Conservation (phyloP, 2,888 invertebrate genomes). For the Chrysolina americana region DNA sequence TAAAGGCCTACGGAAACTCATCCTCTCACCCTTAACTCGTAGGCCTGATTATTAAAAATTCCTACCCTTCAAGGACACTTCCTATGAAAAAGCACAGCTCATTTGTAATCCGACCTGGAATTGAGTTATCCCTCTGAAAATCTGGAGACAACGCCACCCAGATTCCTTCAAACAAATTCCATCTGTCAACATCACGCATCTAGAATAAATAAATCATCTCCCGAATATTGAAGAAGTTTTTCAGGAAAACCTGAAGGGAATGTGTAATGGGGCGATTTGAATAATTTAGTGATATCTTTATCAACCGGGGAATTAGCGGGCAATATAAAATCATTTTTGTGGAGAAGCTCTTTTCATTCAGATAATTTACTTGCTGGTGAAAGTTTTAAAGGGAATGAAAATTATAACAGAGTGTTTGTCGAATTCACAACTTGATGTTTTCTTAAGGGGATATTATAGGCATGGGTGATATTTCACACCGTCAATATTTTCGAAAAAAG, state of each 20-base stretch:
- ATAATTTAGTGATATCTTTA: slow-evolving; percentile 9
- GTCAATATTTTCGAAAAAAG: too few relatives aligned
- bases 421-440: too few relatives aligned
- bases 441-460: too few relatives aligned
- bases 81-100: not conserved
- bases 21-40: not conserved
- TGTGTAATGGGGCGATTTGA: not conserved
- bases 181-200: slow-evolving; percentile 7
- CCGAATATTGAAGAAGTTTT: not conserved
- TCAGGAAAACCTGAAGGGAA: not conserved
- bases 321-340: not conserved
- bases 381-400: not conserved
- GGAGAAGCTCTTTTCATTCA: not conserved
- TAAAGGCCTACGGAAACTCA: not conserved
- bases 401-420: too few relatives aligned
- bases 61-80: not conserved
- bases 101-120: not conserved
- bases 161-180: not conserved
- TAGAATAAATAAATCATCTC: not conserved
- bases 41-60: not conserved
- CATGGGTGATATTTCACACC: too few relatives aligned
- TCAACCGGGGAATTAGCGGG: not conserved
- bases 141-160: not conserved
- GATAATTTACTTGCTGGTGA: not conserved
- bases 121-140: not conserved